Base-by-base conservation (phyloP, 2,797 vertebrate species). In the Lacerta bilineata region DNA sequence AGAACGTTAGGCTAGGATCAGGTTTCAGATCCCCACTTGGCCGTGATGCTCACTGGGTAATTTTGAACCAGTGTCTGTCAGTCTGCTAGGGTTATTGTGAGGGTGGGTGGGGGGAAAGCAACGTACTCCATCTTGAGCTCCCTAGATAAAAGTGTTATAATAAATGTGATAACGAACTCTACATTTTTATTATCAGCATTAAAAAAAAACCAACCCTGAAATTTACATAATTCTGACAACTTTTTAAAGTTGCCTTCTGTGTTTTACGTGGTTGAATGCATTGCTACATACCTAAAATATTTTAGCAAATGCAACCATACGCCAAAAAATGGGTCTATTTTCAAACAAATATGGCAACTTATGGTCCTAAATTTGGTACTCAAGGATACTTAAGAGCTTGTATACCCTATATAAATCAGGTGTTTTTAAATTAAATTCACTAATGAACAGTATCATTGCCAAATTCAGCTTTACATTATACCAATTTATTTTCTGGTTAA, bases 401-500 rank as follows among this genome's bases (percentile, higher is more conserved):
- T 11, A 76, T 66, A 33, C 29, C 23, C 41, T 83, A 88, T 68
- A 79, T 46, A 82, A 71, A 68, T 23, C 18, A 33, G 43, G 2
- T 5, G 43, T 9, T 23, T 25, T 71, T 7, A 29, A 84, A 41
- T 66, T 61, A 76, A 77, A n/a, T 23, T 8, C 27, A 55, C 5
- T 69, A 25, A 8, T 74, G 8, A 18, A 55, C 1, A 72, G 17
- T 8, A 71, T 2, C 18, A 72, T 11, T 61, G 36, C 25, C 50
- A 41, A 36, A 61, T 23, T 39, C 7, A 39, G 71, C 27, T 5
- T 43, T n/a, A 10, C 27, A 66, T 77, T 55, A 33, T 83, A 41
- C 1, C 4, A 78, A 55, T 77, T 78, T 17, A 29, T 88, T 83
- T 50, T 33, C 89, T 87, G 76, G 76, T 10, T 86, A 0, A 89